A percentile compares a stretch with the other conserved stretches of the same genome.
Conservation (phyloP, 2,888 invertebrate species). For the Neoitamus cyanurus region DNA sequence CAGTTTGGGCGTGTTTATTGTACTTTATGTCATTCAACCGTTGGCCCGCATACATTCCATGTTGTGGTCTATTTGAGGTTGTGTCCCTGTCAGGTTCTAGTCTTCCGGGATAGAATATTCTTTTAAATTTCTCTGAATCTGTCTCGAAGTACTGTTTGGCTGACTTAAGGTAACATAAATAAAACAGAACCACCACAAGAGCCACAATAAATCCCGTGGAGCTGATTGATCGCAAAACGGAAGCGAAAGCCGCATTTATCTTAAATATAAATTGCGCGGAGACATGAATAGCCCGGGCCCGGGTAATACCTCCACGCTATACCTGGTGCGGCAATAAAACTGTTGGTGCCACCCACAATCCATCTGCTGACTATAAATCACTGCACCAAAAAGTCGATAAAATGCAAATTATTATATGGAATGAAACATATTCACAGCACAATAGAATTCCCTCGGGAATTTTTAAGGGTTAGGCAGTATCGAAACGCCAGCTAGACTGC, state of each 20-base stretch:
- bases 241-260: conserved; percentile 33
- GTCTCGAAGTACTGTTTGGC: background rate
- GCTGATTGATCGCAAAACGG: conserved; percentile 30
- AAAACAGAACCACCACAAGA: background rate
- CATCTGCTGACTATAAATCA: conserved; percentile 21
- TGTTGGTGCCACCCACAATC: conserved; percentile 40
- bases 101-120: background rate
- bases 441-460: conserved; percentile 11
- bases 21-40: too few relatives aligned
- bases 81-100: too few relatives aligned
- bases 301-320: background rate
- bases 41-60: too few relatives aligned
- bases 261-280: conserved; percentile 22
- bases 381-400: conserved; percentile 41
- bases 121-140: background rate
- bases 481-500: background rate
- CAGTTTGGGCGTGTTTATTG: too few relatives aligned
- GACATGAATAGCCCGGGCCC: background rate
- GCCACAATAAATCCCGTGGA: background rate
- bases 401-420: conserved; percentile 40
- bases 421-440: background rate
- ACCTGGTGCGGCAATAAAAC: conserved; percentile 16
- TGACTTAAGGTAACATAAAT: background rate
- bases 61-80: too few relatives aligned
- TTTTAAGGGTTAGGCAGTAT: conserved; percentile 18